Evolutionary conservation across 2,888 invertebrate genomes (phyloP).

Genomic region (Nemapogon koenigi): DNA sequence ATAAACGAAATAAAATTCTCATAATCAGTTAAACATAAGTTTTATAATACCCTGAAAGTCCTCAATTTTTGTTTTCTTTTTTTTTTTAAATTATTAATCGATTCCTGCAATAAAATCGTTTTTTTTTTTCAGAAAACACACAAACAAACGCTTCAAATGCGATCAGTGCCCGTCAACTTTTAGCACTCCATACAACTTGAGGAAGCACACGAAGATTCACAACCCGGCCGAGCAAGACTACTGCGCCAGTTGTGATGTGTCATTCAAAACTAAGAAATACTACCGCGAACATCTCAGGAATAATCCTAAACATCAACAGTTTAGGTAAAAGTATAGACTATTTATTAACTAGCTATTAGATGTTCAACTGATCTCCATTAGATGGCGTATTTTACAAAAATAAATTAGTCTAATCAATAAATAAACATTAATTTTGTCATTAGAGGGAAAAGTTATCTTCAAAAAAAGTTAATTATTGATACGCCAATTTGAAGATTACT

Average conservation of each 20-base stretch:
- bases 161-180: slow-evolving; percentile 28
- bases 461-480: too few species aligned
- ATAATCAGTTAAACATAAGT: too few species aligned
- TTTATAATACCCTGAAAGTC: too few species aligned
- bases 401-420: too few species aligned
- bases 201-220: slow-evolving; percentile 33
- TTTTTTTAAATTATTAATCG: background rate
- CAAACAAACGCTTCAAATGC: slow-evolving; percentile 37
- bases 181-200: slow-evolving; percentile 40
- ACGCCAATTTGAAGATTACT: too few species aligned
- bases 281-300: slow-evolving; percentile 31
- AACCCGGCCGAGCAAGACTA: slow-evolving; percentile 13
- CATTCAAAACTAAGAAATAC: slow-evolving; percentile 27
- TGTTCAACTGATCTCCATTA: too few species aligned
- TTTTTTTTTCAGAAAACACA: slow-evolving; percentile 33
- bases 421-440: too few species aligned
- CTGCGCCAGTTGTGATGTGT: slow-evolving; percentile 25
- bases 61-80: background rate
- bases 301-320: slow-evolving; percentile 29
- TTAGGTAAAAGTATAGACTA: slow-evolving; percentile 22
- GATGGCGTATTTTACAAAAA: background rate
- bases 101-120: background rate
- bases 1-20: too few species aligned
- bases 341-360: too few species aligned
- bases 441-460: too few species aligned